Conservation (phyloP, 2,797 vertebrate genomes). For the Allenopithecus nigroviridis region DNA sequence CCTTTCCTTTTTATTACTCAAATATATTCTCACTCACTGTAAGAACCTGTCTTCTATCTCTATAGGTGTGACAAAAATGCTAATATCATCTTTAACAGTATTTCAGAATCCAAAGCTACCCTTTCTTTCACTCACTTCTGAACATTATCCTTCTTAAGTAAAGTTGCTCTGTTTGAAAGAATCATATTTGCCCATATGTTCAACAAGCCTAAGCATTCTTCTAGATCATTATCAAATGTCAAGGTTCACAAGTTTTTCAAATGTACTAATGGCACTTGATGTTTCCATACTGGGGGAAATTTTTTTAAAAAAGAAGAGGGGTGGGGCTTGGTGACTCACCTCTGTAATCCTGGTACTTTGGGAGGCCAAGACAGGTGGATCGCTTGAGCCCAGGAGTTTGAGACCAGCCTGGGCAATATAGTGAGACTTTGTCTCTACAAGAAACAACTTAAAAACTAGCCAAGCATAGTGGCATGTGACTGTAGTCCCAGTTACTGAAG, state of each 20-base stretch:
- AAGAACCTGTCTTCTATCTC: background rate
- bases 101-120: background rate
- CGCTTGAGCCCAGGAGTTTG: too few relatives aligned
- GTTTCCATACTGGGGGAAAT: background rate
- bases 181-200: background rate
- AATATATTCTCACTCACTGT: background rate
- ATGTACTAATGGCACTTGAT: background rate
- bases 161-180: constrained; percentile 30
- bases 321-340: too few relatives aligned
- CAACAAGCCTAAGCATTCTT: constrained; percentile 21
- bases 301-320: background rate
- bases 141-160: background rate
- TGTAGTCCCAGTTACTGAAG: too few relatives aligned
- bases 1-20: background rate
- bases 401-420: too few relatives aligned
- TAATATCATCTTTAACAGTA: background rate
- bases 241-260: constrained; percentile 27
- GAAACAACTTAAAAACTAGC: too few relatives aligned
- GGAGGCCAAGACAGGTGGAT: too few relatives aligned
- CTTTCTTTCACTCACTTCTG: constrained; percentile 18
- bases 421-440: too few relatives aligned
- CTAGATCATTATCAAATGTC: background rate
- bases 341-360: too few relatives aligned
- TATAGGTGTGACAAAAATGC: background rate
- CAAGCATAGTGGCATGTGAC: too few relatives aligned